Evolutionary conservation across 2,113 vertebrate genomes (phyloP), one percentile per base, ranked within the genome.

Genomic region (Trematocara marginatum): DNA sequence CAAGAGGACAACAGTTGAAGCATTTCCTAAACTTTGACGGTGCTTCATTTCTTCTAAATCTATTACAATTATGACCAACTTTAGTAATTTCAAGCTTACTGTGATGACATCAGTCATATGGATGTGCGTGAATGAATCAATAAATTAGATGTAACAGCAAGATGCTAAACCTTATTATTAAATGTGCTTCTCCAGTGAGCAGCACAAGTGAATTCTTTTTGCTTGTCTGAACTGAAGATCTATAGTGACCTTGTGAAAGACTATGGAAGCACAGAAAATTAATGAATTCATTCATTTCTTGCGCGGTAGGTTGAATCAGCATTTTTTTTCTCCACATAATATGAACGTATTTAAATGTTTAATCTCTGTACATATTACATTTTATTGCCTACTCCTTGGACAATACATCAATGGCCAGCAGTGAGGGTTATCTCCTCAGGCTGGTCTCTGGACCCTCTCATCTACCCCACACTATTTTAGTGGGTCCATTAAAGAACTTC

Each of bases 181-280:
- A 86, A 76, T n/a, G 84, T 42, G 78, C 66, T 51, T 85, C 81
- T 85, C 45, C 51, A 42, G 54, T 76, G 40, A 84, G 78, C 49
- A 49, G 53, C 64, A 80, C 47, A 20, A 51, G 57, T 54, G 74
- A 61, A 84, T 20, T 74, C 51, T 86, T 80, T 86, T 79, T 81
- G 85, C 86, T 82, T 90, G 87, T 88, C 87, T 89, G 71, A 80
- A 35, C 76, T 52, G 52, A 38, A 81, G 88, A 89, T 93, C 78
- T 90, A 84, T 79, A 10, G 79, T 88, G 81, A 93, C 94, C 91
- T 93, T 92, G 80, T 31, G 82, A 89, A 89, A 79, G 85, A 78
- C 82, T 34, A 40, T 49, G 64, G 57, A 45, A 86, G 79, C 81
- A 64, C 71, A 86, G 69, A 80, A 86, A 80, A 87, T 78, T 26